phyloP scores from a whole-genome alignment of 2,113 vertebrate species.

The Xiphorhynchus elegans region DNA sequence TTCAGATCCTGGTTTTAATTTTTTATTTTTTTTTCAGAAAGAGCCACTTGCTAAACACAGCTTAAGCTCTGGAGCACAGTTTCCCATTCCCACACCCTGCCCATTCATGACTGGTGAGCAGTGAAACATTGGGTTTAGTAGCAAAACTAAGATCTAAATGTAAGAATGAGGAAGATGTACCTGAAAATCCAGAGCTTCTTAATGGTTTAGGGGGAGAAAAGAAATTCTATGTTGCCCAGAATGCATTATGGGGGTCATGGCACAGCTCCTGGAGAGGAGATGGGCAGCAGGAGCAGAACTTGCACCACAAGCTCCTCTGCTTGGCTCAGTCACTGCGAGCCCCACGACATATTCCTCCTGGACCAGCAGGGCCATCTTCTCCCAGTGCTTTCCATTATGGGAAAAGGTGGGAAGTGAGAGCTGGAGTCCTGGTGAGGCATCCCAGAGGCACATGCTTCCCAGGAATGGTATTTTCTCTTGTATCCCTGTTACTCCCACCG shows the following conservation, averaged over 20 bases:
- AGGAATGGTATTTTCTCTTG: not conserved
- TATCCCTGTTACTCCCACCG: not conserved
- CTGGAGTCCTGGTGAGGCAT: not conserved
- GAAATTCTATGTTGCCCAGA: not conserved
- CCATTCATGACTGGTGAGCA: not conserved
- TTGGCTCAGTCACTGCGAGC: too few relatives aligned
- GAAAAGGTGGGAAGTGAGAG: not conserved
- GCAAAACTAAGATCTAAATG: not conserved
- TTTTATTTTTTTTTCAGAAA: not conserved
- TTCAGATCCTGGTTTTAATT: not conserved
- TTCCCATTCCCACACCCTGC: not conserved
- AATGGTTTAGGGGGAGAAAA: not conserved
- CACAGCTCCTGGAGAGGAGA: not conserved
- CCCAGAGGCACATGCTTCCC: not conserved
- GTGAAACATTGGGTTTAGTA: not conserved
- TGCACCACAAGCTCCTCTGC: not conserved
- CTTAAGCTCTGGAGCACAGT: not conserved
- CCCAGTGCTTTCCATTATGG: too few relatives aligned
- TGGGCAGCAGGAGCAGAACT: not conserved
- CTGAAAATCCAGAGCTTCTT: not conserved
- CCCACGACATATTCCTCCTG: accelerated
- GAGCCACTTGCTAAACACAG: not conserved
- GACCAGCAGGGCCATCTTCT: not conserved
- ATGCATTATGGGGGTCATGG: not conserved
- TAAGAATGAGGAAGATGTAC: not conserved